Conservation (phyloP, 2,113 vertebrate species). For the Cervus canadensis region DNA sequence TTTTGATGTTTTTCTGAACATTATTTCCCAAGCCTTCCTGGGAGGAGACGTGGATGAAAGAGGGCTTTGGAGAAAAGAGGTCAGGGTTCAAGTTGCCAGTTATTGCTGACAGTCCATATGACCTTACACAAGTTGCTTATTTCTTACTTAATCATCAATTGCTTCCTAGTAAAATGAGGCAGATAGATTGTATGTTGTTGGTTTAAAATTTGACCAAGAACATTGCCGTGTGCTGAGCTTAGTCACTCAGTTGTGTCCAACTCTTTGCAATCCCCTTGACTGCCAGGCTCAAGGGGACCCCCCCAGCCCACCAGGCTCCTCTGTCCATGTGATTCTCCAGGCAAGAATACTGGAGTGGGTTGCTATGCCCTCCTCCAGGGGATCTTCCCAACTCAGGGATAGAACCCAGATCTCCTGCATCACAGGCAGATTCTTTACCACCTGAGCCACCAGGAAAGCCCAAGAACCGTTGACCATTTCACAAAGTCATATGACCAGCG, state of each 20-base stretch:
- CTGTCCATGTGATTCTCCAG: neutral
- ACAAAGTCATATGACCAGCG: neutral
- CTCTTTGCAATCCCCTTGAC: neutral
- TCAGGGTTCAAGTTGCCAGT: neutral
- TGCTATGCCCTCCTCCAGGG: neutral
- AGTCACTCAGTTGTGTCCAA: neutral
- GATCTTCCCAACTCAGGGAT: neutral
- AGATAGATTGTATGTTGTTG: neutral
- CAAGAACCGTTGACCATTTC: neutral
- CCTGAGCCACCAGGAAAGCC: neutral
- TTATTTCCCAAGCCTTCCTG: neutral
- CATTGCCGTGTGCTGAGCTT: neutral
- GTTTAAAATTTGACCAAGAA: slow-evolving; percentile 11
- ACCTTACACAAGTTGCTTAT: neutral
- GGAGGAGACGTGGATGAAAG: neutral
- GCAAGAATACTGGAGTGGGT: neutral
- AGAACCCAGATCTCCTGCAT: neutral
- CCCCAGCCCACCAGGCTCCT: neutral
- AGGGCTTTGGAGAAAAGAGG: neutral
- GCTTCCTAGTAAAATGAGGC: neutral
- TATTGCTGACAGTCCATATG: neutral
- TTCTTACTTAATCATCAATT: neutral
- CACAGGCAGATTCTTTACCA: neutral
- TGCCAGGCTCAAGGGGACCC: too few species aligned
- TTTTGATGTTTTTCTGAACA: neutral